A percentile compares a stretch with the other conserved stretches of the same genome.
Conservation (phyloP, 2,797 vertebrate genomes). For the Peromyscus aztecus region DNA sequence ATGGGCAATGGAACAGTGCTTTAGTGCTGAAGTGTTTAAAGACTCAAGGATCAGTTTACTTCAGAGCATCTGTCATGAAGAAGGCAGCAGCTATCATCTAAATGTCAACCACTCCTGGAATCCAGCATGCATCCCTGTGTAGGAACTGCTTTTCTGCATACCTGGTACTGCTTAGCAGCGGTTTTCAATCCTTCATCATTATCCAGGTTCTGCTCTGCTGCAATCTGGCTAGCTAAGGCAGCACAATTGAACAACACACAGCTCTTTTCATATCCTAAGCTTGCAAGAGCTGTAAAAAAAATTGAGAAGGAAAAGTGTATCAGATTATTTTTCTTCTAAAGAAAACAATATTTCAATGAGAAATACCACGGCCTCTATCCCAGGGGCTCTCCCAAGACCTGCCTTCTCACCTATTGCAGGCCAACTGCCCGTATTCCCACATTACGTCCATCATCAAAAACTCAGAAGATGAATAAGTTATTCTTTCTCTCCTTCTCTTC, state of each 20-base stretch:
- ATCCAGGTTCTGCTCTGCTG: slow-evolving; percentile 98
- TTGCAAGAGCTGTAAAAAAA: slow-evolving; percentile 92
- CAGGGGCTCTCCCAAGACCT: slow-evolving; percentile 18
- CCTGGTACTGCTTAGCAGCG: slow-evolving; percentile 98
- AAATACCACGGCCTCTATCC: slow-evolving; percentile 29
- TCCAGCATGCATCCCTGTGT: neutral
- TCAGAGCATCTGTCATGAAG: neutral
- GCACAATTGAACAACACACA: slow-evolving; percentile 98
- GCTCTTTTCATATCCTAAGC: slow-evolving; percentile 98
- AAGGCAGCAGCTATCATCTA: slow-evolving; percentile 54
- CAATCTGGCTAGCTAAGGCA: slow-evolving; percentile 98
- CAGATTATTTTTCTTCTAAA: slow-evolving; percentile 70
- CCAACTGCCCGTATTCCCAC: neutral
- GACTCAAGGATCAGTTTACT: slow-evolving; percentile 32
- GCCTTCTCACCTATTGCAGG: slow-evolving; percentile 1
- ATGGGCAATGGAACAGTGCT: neutral
- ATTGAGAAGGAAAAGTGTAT: slow-evolving; percentile 54
- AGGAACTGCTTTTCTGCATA: slow-evolving; percentile 82
- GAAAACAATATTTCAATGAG: slow-evolving; percentile 65
- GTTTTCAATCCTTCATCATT: slow-evolving; percentile 97
- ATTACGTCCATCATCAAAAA: slow-evolving; percentile 46
- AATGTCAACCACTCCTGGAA: slow-evolving; percentile 9
- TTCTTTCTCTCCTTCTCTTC: neutral
- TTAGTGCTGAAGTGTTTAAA: neutral
- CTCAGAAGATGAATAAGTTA: slow-evolving; percentile 17